phyloP scores from a whole-genome alignment of 2,888 invertebrate species.

The Crossocerus cetratus region DNA sequence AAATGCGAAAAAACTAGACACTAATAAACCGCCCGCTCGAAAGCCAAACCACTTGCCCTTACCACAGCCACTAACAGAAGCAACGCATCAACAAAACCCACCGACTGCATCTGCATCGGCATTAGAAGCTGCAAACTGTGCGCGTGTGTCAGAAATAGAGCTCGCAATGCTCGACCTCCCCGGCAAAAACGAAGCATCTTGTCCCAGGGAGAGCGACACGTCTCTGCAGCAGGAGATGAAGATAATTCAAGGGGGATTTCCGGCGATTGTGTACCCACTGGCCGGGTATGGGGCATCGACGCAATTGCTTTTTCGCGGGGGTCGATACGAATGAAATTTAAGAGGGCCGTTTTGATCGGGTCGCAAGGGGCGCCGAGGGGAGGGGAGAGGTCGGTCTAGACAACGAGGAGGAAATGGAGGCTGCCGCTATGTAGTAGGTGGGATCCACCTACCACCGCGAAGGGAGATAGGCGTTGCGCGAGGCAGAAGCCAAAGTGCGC shows the following conservation, averaged over 20 bases:
- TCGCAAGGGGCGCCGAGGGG: neutral
- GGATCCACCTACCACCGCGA: slow-evolving; percentile 6
- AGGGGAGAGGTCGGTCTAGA: slow-evolving; percentile 16
- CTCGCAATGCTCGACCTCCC: too few species aligned
- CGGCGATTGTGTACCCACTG: neutral
- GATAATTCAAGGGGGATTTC: too few species aligned
- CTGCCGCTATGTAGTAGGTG: neutral
- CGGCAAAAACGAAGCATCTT: too few species aligned
- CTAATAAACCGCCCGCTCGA: slow-evolving; percentile 13
- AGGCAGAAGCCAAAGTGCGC: slow-evolving; percentile 33
- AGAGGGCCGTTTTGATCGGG: slow-evolving; percentile 4
- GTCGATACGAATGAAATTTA: slow-evolving; percentile 2
- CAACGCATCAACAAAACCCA: neutral
- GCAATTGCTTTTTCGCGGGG: slow-evolving; percentile 3
- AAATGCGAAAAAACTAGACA: slow-evolving; percentile 17
- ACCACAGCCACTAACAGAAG: slow-evolving; percentile 1
- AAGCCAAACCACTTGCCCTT: slow-evolving; percentile 39
- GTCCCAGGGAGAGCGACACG: neutral
- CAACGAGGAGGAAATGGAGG: slow-evolving; percentile 17
- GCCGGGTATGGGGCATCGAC: neutral
- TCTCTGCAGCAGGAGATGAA: too few species aligned
- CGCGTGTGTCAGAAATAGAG: too few species aligned
- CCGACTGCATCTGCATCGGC: too few species aligned
- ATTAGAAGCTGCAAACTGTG: too few species aligned
- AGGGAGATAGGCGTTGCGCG: slow-evolving; percentile 13